Evolutionary conservation across 2,888 invertebrate species (phyloP).

Genomic region (Drosophila seclusa): DNA sequence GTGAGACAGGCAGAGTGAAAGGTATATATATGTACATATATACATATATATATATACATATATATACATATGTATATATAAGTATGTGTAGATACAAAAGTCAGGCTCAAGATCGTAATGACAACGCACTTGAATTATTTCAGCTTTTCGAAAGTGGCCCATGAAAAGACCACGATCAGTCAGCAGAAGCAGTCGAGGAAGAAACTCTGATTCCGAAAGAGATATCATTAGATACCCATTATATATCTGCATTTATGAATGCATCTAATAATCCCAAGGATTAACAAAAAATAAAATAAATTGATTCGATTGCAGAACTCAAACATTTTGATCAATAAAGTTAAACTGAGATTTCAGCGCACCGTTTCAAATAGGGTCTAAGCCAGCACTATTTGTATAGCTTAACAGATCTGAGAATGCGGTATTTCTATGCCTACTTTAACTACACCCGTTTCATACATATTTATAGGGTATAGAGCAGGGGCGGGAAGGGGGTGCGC

Average conservation of each 20-base stretch:
- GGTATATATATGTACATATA: neutral
- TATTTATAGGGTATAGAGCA: constrained; percentile 1
- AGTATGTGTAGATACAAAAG: neutral
- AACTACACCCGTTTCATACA: neutral
- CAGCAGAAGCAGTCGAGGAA: neutral
- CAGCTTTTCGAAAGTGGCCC: constrained; percentile 55
- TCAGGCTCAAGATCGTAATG: constrained; percentile 54
- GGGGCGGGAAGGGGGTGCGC: neutral
- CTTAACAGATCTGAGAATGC: neutral
- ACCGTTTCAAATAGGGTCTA: neutral
- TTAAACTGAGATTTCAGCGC: neutral
- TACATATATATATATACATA: no score
- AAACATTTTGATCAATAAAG: neutral
- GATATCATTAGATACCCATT: neutral
- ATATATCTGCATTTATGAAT: neutral
- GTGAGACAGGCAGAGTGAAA: constrained; percentile 23
- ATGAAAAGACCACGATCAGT: constrained; percentile 46
- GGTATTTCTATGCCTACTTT: neutral
- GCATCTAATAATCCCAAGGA: neutral
- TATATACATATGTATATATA: neutral
- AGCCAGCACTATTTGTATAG: neutral
- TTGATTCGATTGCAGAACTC: neutral
- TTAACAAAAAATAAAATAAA: neutral
- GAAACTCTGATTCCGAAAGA: neutral
- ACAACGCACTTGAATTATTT: constrained; percentile 74